phyloP scores from a whole-genome alignment of 2,113 vertebrate genomes.

The Sporophila hypoxantha region DNA sequence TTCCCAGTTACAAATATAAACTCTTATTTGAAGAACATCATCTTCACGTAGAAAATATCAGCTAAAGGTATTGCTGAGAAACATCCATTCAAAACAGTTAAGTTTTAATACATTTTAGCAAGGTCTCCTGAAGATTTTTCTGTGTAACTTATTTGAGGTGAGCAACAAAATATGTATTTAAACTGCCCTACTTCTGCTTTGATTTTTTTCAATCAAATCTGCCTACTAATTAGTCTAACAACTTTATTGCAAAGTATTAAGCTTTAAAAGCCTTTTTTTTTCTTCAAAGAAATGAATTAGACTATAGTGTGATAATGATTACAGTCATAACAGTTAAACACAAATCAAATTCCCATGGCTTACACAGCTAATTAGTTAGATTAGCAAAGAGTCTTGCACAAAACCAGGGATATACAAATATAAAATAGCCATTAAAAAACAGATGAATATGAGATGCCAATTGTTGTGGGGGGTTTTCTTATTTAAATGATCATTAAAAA shows the following conservation, averaged over 20 bases:
- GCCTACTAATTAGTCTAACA: neutral
- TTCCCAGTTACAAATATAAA: neutral
- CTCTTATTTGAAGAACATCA: neutral
- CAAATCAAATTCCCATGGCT: neutral
- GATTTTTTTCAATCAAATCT: neutral
- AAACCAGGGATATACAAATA: neutral
- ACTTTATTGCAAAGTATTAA: neutral
- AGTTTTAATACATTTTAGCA: neutral
- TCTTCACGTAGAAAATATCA: neutral
- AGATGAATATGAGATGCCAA: neutral
- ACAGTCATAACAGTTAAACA: neutral
- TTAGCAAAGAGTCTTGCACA: neutral
- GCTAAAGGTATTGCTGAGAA: neutral
- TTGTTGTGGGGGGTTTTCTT: neutral
- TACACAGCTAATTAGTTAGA: neutral
- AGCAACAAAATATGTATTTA: neutral
- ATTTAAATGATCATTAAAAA: neutral
- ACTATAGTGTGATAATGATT: neutral
- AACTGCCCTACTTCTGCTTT: neutral
- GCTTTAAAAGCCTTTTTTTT: neutral
- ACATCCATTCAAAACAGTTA: neutral
- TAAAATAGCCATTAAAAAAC: neutral
- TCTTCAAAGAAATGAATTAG: neutral
- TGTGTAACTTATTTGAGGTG: neutral
- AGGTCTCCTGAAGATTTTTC: neutral